These are phyloP conservation scores for Physeter macrocephalus DNA, from an alignment of 2,113 vertebrate genomes.

Conservation along the genomic window DNA sequence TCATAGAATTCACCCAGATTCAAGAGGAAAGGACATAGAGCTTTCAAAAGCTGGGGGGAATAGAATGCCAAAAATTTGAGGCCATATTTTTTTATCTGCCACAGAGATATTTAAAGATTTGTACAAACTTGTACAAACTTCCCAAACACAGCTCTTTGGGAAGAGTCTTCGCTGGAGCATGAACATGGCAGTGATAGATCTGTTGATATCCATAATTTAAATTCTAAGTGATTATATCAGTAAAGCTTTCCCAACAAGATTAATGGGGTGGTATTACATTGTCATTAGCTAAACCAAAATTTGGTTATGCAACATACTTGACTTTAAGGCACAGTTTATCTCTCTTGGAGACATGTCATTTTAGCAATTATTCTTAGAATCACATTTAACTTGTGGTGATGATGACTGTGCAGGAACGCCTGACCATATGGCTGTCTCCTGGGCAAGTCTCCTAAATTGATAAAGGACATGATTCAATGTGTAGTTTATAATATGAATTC, in stretches of 20 bases:
- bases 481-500: background rate
- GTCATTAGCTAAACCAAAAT: background rate
- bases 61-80: background rate
- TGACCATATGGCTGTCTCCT: background rate
- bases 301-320: background rate
- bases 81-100: background rate
- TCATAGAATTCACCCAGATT: background rate
- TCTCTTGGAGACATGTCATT: background rate
- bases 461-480: background rate
- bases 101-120: background rate
- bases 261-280: background rate
- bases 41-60: background rate
- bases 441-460: background rate
- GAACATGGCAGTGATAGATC: background rate
- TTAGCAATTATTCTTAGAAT: background rate
- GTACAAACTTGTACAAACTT: too few species aligned
- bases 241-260: background rate
- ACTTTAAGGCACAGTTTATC: background rate
- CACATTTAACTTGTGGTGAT: background rate
- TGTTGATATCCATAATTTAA: background rate
- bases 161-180: background rate
- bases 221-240: background rate
- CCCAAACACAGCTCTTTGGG: background rate
- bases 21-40: background rate
- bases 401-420: background rate